Evolutionary conservation across 2,888 invertebrate species (phyloP).

Genomic region (Helicoverpa assulta): DNA sequence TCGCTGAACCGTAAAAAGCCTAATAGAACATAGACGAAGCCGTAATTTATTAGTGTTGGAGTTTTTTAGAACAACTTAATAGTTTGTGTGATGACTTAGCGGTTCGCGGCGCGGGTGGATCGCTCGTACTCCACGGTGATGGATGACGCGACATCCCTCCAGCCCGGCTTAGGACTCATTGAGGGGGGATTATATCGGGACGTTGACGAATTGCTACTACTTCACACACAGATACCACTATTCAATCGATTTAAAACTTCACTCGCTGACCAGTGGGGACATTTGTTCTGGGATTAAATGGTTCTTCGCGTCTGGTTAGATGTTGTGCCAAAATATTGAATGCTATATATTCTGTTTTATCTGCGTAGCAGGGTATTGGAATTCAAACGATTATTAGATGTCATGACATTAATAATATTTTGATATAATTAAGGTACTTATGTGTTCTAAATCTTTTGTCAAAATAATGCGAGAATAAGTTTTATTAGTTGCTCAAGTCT

Average conservation of each 20-base stretch:
- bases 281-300: slow-evolving; percentile 71
- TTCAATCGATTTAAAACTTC: slow-evolving; percentile 87
- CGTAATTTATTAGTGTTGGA: slow-evolving; percentile 54
- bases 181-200: slow-evolving; percentile 87
- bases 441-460: slow-evolving; percentile 6
- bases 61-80: slow-evolving; percentile 69
- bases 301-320: slow-evolving; percentile 46
- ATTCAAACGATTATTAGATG: neutral
- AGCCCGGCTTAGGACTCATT: slow-evolving; percentile 85
- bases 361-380: neutral
- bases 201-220: slow-evolving; percentile 87
- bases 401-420: slow-evolving; percentile 29
- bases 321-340: slow-evolving; percentile 18
- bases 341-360: slow-evolving; percentile 7
- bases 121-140: slow-evolving; percentile 78
- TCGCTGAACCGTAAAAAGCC: slow-evolving; percentile 19
- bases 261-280: slow-evolving; percentile 66
- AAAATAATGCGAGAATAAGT: slow-evolving; percentile 22
- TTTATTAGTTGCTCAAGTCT: slow-evolving; percentile 55
- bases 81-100: slow-evolving; percentile 77
- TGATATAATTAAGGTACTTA: neutral
- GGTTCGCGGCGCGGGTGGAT: slow-evolving; percentile 66
- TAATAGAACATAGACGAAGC: slow-evolving; percentile 24
- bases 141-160: slow-evolving; percentile 84
- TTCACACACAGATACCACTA: slow-evolving; percentile 82